phyloP scores from a whole-genome alignment of 2,797 vertebrate genomes.

The Otolemur crassicaudatus region DNA sequence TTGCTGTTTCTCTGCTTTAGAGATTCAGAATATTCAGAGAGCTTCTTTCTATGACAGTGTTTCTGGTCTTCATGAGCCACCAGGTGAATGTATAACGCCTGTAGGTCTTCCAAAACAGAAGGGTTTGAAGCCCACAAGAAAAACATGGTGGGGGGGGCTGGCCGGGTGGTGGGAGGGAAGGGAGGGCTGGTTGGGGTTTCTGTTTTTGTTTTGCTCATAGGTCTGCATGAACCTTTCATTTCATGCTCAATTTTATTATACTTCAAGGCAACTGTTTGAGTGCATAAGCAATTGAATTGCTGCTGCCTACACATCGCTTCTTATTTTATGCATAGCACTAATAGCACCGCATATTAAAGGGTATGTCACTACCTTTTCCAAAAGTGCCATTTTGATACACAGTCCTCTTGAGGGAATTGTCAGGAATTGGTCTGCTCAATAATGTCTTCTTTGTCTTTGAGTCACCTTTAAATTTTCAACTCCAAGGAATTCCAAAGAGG shows the following conservation, averaged over 20 bases:
- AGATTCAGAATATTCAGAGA: slow-evolving; percentile 99
- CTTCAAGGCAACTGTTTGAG: slow-evolving; percentile 81
- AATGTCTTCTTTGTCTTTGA: slow-evolving; percentile 25
- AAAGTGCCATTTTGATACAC: slow-evolving; percentile 83
- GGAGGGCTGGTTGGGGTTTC: slow-evolving; percentile 62
- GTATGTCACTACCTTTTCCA: slow-evolving; percentile 80
- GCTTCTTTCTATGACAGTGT: slow-evolving; percentile 99
- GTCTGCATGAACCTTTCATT: slow-evolving; percentile 93
- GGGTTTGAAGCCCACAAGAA: slow-evolving; percentile 87
- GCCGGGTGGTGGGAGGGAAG: slow-evolving; percentile 55
- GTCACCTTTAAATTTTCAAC: slow-evolving; percentile 1
- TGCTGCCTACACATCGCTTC: slow-evolving; percentile 86
- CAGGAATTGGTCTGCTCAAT: not conserved
- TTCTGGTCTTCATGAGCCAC: slow-evolving; percentile 96
- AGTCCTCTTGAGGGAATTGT: slow-evolving; percentile 62
- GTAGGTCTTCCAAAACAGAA: slow-evolving; percentile 86
- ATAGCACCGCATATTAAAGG: slow-evolving; percentile 82
- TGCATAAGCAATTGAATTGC: slow-evolving; percentile 84
- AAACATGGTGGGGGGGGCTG: slow-evolving; percentile 67
- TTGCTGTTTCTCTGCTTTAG: slow-evolving; percentile 92
- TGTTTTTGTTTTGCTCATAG: slow-evolving; percentile 89
- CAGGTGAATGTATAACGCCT: slow-evolving; percentile 95
- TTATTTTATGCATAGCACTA: slow-evolving; percentile 81
- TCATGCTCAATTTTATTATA: slow-evolving; percentile 87
- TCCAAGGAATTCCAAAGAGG: slow-evolving; percentile 40